Conservation (phyloP, 2,113 vertebrate species). For the Mirounga angustirostris region DNA sequence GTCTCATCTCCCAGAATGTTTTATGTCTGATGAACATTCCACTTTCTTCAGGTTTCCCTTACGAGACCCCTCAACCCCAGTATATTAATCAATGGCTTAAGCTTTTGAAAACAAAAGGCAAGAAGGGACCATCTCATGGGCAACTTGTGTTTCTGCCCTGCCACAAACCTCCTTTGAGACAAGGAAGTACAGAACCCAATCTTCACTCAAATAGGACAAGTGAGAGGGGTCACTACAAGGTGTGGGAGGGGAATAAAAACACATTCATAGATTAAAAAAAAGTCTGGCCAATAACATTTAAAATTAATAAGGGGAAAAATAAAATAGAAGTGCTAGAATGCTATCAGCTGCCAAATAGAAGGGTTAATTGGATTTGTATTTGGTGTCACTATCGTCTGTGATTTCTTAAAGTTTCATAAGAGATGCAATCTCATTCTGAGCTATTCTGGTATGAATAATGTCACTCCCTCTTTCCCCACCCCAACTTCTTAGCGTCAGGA, state of each 20-base stretch:
- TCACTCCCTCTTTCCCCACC: not conserved
- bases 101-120: not conserved
- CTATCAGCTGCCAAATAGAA: not conserved
- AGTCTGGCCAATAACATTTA: not conserved
- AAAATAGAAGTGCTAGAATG: conserved; percentile 22
- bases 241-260: not conserved
- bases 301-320: conserved; percentile 31
- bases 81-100: not conserved
- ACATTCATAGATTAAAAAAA: not conserved
- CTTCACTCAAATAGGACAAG: not conserved
- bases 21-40: not conserved
- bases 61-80: not conserved
- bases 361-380: conserved; percentile 54
- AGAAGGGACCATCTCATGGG: not conserved
- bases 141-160: not conserved
- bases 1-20: not conserved
- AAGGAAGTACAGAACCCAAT: not conserved
- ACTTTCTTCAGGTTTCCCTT: conserved; percentile 33
- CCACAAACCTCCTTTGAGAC: not conserved
- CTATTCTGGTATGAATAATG: not conserved
- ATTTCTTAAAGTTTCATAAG: conserved; percentile 16
- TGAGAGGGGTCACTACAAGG: not conserved
- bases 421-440: not conserved
- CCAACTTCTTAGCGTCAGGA: not conserved
- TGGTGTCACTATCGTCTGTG: conserved; percentile 37